Conservation (phyloP, 2,113 vertebrate genomes). For the Mustela nigripes region DNA sequence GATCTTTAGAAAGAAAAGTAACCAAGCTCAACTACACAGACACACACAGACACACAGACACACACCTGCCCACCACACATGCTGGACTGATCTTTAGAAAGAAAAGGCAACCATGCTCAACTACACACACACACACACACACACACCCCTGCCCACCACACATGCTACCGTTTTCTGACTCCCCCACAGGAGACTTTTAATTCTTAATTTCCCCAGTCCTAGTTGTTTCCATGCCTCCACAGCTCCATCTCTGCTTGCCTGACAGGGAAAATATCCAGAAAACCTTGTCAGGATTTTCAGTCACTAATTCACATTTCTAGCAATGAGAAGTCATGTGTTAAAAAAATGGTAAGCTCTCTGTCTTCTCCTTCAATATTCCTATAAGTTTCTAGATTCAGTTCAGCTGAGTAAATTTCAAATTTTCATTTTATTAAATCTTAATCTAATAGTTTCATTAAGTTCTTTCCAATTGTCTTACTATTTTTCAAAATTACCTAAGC, state of each 20-base stretch:
- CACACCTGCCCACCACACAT: neutral
- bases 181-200: neutral
- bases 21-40: too few species aligned
- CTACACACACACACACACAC: too few species aligned
- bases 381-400: slow-evolving; percentile 60
- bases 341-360: slow-evolving; percentile 21
- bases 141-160: neutral
- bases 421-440: slow-evolving; percentile 73
- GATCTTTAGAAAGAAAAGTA: too few species aligned
- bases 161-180: neutral
- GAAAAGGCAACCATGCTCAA: too few species aligned
- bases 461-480: slow-evolving; percentile 29
- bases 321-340: neutral
- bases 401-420: slow-evolving; percentile 60
- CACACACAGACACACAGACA: too few species aligned
- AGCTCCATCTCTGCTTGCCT: neutral
- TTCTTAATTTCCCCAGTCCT: neutral
- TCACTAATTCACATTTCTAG: neutral
- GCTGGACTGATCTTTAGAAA: neutral
- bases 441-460: slow-evolving; percentile 42
- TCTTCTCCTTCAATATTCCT: slow-evolving; percentile 15
- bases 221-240: neutral
- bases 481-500: slow-evolving; percentile 52
- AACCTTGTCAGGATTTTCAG: slow-evolving; percentile 44
- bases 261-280: slow-evolving; percentile 14